Percentiles rank a stretch among this genome's conserved stretches.
Evolutionary conservation across 2,888 invertebrate species (phyloP).

Genomic region (Parapristionchus giblindavisi): DNA sequence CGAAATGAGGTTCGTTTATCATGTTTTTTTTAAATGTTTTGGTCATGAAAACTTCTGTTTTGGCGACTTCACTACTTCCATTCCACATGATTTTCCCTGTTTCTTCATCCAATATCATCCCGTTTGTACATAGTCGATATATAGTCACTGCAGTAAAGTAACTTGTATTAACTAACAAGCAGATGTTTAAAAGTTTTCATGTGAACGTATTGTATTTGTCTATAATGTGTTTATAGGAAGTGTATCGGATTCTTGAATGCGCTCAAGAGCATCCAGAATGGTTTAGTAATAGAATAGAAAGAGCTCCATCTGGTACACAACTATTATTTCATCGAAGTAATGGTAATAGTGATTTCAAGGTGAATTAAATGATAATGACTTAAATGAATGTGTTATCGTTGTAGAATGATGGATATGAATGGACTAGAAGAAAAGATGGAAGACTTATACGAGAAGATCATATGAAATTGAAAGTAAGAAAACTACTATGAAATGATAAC

Average conservation of each 20-base stretch:
- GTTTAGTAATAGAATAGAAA: constrained; percentile 35
- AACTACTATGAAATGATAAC: not conserved
- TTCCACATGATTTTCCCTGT: not conserved
- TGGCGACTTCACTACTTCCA: not conserved
- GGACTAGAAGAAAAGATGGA: constrained; percentile 97
- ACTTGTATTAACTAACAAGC: too few relatives aligned
- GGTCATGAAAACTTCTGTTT: not conserved
- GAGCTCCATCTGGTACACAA: constrained; percentile 47
- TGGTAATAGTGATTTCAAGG: constrained; percentile 37
- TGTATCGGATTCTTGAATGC: constrained; percentile 40
- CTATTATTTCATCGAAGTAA: constrained; percentile 47
- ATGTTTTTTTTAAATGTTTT: not conserved
- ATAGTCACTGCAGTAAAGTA: not conserved
- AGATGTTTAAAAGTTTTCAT: not conserved
- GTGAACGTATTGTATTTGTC: not conserved
- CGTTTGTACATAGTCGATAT: not conserved
- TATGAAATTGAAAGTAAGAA: constrained; percentile 77
- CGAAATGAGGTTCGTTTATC: constrained; percentile 24
- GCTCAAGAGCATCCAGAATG: constrained; percentile 43
- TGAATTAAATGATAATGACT: constrained; percentile 15
- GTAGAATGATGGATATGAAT: constrained; percentile 70
- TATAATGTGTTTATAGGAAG: constrained; percentile 40
- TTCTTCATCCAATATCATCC: not conserved
- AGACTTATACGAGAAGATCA: constrained; percentile 98
- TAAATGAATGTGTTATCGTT: constrained; percentile 42